Evolutionary conservation across 1,140 invertebrate genomes (phyloP).

Genomic region (roundworm (Caenorhabditis elegans)): WBcel235 BX284604.4:438001-438500

Average conservation of each 20-base stretch:
- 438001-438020: slow-evolving; percentile 81
- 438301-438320: neutral
- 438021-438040: slow-evolving; percentile 80
- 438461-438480: slow-evolving; percentile 74
- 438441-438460: slow-evolving; percentile 17
- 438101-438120: slow-evolving; percentile 74
- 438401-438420: neutral
- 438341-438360: slow-evolving; percentile 83
- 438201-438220: neutral
- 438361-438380: too few relatives aligned
- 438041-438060: slow-evolving; percentile 76
- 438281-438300: neutral
- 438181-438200: neutral
- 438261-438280: neutral
- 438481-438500: slow-evolving; percentile 84
- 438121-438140: slow-evolving; percentile 48
- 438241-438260: neutral
- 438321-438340: slow-evolving; percentile 83
- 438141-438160: slow-evolving; percentile 46
- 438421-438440: slow-evolving; percentile 67
- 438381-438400: neutral
- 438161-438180: slow-evolving; percentile 36
- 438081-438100: slow-evolving; percentile 74
- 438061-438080: slow-evolving; percentile 74
- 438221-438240: neutral